Percentiles rank a stretch among this genome's conserved stretches.
Evolutionary conservation across 2,113 vertebrate genomes (phyloP).

Genomic region (Lepisosteus oculatus): DNA sequence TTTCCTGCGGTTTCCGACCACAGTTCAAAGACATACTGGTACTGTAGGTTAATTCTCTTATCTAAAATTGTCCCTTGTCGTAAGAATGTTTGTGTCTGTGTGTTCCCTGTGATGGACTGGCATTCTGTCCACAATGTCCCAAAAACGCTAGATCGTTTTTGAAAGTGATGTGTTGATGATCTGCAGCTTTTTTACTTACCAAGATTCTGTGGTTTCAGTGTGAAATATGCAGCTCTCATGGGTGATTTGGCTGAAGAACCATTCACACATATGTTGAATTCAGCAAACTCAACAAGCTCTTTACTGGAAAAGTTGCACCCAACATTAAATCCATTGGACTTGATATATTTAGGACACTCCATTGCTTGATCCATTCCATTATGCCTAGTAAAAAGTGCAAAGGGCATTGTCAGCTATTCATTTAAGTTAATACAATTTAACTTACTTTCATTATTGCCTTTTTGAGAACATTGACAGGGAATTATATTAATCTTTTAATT

Average conservation of each 20-base stretch:
- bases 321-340: background rate
- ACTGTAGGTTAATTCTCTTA: no score
- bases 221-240: background rate
- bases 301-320: background rate
- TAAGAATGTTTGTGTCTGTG: background rate
- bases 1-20: no score
- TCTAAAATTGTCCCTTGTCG: no score
- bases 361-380: background rate
- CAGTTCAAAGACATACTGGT: no score
- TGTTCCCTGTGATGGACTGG: background rate
- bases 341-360: background rate
- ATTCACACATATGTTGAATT: conserved; percentile 5
- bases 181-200: background rate
- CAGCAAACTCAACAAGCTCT: background rate
- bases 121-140: background rate
- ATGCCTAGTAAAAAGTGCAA: background rate
- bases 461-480: no score
- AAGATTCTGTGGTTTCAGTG: background rate
- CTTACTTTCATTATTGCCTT: no score
- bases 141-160: background rate
- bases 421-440: no score
- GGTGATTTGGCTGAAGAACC: background rate
- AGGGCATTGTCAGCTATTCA: no score
- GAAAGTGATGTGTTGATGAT: background rate
- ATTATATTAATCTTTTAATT: no score